A percentile compares a stretch with the other conserved stretches of the same genome.
These are phyloP conservation scores for Caprella mutica DNA, from an alignment of 2,888 invertebrate genomes.

Conservation along the genomic window DNA sequence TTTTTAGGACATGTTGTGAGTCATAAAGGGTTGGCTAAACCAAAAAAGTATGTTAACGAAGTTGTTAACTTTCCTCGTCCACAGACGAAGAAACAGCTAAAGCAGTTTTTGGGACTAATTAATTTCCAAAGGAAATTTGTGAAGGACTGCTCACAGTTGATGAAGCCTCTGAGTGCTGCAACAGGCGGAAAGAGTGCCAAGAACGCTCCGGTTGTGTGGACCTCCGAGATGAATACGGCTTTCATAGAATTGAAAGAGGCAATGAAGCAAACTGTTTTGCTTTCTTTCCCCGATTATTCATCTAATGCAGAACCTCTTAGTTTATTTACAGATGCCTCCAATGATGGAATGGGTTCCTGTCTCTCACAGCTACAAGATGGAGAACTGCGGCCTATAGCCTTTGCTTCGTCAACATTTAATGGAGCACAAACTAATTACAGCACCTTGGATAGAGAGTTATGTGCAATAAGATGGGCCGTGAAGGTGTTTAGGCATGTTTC, in stretches of 20 bases:
- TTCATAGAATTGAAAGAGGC: not conserved
- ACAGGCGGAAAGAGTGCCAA: not conserved
- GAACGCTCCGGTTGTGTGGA: not conserved
- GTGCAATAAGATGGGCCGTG: not conserved
- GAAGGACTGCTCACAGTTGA: not conserved
- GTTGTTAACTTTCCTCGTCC: not conserved
- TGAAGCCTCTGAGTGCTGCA: not conserved
- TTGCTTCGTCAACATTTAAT: not conserved
- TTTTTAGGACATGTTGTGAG: not conserved
- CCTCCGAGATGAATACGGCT: not conserved
- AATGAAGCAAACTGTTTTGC: not conserved
- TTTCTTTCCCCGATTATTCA: not conserved
- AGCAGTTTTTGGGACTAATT: not conserved
- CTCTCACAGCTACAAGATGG: not conserved
- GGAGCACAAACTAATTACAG: not conserved
- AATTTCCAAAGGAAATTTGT: not conserved
- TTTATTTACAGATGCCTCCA: not conserved
- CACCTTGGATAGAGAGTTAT: not conserved
- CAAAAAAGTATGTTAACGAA: not conserved
- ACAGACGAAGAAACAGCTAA: not conserved
- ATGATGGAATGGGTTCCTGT: not conserved
- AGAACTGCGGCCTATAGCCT: not conserved
- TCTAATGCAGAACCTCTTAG: not conserved
- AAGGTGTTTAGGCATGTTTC: not conserved
- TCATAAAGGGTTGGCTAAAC: not conserved